Evolutionary conservation across 2,113 vertebrate genomes (phyloP), one percentile per base, ranked within the genome.

Genomic region (Mungos mungo): DNA sequence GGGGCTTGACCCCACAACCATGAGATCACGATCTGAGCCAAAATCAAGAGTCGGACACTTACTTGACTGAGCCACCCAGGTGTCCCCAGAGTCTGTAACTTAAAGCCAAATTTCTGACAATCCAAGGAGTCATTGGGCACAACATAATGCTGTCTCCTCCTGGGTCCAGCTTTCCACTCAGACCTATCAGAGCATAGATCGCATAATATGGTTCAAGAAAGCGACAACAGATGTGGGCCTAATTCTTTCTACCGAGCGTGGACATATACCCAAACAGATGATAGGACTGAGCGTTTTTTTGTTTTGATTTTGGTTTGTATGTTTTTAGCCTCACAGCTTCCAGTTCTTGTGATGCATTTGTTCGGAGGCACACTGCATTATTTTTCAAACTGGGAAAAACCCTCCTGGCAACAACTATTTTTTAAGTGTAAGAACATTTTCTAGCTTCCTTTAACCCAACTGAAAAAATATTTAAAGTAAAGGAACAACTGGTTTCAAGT

Each of bases 351-450:
- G 89, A 97, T 5, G 14, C 54, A 74, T 87, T 92, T 95, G n/a
- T 92, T 96, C 60, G 52, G 89, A 68, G 45, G 45, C 86, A 66
- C 63, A 74, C 77, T 89, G 72, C 90, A 74, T 97, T 97, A 96
- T 97, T 98, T 97, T 91, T 96, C 95, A 96, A 94, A 94, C 89
- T 85, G 74, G 95, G 50, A 96, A 96, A 97, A 97, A 92, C 63
- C 87, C 89, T 94, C 19, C 65, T 0, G n/a, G 89, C 79, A 96
- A 95, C 86, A 95, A 71, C 88, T 76, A 66, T 93, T 93, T 97
- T 95, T 98, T 93, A 97, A 68, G 91, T 84, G 86, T 92, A 93
- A 95, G 92, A 96, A 97, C 57, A 96, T 97, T 96, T 95, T 96
- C 83, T 47, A 72, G 65, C 81, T 31, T 95, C 41, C 65, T 95